A percentile compares a stretch with the other conserved stretches of the same genome.
phyloP scores from a whole-genome alignment of 2,113 vertebrate genomes.

The Dasyornis broadbenti region DNA sequence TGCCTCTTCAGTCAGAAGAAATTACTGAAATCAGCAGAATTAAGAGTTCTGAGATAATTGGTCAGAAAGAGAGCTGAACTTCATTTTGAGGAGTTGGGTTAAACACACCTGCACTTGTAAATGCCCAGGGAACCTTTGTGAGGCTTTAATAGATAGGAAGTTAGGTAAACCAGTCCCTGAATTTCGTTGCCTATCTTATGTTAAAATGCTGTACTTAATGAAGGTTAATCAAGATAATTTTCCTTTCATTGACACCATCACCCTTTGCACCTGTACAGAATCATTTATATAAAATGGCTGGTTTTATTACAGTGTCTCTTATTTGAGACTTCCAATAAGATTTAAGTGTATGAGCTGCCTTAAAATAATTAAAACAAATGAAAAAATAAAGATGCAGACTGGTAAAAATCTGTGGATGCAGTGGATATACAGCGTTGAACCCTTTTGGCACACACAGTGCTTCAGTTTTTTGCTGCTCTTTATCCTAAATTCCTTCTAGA shows the following conservation, averaged over 20 bases:
- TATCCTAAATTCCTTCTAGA: not conserved
- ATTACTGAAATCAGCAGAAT: not conserved
- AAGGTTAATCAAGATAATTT: slow-evolving; percentile 28
- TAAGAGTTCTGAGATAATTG: not conserved
- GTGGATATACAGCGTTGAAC: not conserved
- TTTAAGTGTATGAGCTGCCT: not conserved
- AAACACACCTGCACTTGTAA: not conserved
- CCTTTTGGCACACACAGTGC: not conserved
- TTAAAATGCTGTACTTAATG: not conserved
- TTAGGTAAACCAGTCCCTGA: not conserved
- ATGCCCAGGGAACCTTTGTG: not conserved
- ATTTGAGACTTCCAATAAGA: not conserved
- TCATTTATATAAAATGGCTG: not conserved
- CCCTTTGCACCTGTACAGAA: not conserved
- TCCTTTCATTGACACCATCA: not conserved
- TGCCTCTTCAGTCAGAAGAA: slow-evolving; percentile 24
- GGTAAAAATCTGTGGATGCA: not conserved
- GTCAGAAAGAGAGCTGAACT: not conserved
- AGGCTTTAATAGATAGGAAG: not conserved
- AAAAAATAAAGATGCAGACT: not conserved
- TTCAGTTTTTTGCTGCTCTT: not conserved
- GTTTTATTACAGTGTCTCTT: not conserved
- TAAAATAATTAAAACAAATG: not conserved
- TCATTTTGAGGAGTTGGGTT: not conserved
- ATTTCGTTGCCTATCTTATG: not conserved